Evolutionary conservation across 2,113 vertebrate genomes (phyloP).

Genomic region (Condylura cristata): DNA sequence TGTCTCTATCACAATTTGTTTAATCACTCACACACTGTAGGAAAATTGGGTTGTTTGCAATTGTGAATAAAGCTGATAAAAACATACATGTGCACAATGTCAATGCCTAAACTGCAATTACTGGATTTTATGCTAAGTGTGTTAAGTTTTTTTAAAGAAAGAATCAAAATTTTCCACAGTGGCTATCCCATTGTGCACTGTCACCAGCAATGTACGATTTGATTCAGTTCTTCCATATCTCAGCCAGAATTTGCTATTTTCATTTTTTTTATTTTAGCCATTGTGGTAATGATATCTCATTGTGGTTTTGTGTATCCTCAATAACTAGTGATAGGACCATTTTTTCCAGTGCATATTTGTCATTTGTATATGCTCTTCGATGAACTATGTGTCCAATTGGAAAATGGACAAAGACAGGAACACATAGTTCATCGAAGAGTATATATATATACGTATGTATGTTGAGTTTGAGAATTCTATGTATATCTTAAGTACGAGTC

Average conservation of each 20-base stretch:
- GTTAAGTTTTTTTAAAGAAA: conserved; percentile 28
- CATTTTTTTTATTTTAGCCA: not conserved
- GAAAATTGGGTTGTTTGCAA: not conserved
- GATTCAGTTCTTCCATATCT: not conserved
- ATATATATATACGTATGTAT: not conserved
- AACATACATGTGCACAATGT: not conserved
- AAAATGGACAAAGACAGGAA: too few relatives aligned
- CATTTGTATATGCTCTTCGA: not conserved
- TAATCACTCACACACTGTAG: not conserved
- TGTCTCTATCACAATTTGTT: not conserved
- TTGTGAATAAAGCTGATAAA: not conserved
- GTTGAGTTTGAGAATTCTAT: not conserved
- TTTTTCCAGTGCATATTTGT: not conserved
- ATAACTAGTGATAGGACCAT: not conserved
- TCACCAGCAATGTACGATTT: not conserved
- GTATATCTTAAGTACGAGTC: not conserved
- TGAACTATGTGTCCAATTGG: not conserved
- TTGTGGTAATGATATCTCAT: not conserved
- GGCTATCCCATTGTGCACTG: not conserved
- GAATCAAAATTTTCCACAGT: not conserved
- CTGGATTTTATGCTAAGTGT: not conserved
- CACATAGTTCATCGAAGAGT: too few relatives aligned
- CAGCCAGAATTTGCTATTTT: not conserved
- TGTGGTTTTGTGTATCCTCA: not conserved
- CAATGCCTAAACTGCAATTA: not conserved